Evolutionary conservation across 2,888 invertebrate genomes (phyloP).

Genomic region (Lasioglossum marginatum): DNA sequence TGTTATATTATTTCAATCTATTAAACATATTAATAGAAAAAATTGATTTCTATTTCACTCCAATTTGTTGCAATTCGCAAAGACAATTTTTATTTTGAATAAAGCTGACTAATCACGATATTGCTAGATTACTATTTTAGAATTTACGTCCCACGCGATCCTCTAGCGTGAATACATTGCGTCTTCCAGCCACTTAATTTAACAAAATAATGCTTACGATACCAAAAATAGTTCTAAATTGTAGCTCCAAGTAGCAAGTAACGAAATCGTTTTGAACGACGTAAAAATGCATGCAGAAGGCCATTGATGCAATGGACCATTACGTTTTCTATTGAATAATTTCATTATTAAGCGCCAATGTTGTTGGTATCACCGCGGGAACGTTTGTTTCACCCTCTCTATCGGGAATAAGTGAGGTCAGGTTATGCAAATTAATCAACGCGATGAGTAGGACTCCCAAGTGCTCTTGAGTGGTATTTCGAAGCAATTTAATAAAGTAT

Average conservation of each 20-base stretch:
- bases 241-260: background rate
- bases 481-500: slow-evolving; percentile 9
- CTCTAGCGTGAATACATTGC: background rate
- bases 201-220: background rate
- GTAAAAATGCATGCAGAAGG: background rate
- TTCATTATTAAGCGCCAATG: slow-evolving; percentile 23
- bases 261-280: background rate
- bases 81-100: too few relatives aligned
- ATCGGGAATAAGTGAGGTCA: slow-evolving; percentile 15
- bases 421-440: slow-evolving; percentile 27
- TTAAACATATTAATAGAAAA: too few relatives aligned
- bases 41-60: too few relatives aligned
- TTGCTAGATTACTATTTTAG: too few relatives aligned
- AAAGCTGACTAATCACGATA: too few relatives aligned
- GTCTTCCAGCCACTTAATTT: background rate
- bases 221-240: background rate
- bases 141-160: too few relatives aligned
- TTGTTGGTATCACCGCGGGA: slow-evolving; percentile 36
- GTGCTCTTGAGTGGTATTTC: slow-evolving; percentile 17
- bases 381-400: slow-evolving; percentile 25
- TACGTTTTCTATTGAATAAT: slow-evolving; percentile 37
- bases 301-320: background rate
- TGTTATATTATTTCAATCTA: too few relatives aligned
- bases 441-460: slow-evolving; percentile 25
- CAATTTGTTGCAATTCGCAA: too few relatives aligned